phyloP scores from a whole-genome alignment of 2,888 invertebrate genomes.

The Caenorhabditis drosophilae region DNA sequence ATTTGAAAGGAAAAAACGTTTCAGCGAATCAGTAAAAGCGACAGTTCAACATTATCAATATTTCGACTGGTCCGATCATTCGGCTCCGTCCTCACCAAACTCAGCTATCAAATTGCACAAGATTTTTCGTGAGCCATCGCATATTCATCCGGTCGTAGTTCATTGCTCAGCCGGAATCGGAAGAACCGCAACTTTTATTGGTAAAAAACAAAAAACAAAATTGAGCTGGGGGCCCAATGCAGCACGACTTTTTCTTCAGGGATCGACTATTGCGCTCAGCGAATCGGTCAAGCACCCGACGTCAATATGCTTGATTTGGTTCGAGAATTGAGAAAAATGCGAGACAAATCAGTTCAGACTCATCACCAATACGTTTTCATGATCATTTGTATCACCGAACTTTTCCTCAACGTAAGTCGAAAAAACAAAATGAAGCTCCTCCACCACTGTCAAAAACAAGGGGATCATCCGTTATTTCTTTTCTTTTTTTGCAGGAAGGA shows the following conservation, averaged over 20 bases:
- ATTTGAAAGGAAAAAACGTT: neutral
- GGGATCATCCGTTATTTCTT: no score
- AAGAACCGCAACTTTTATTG: constrained; percentile 51
- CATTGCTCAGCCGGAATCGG: constrained; percentile 60
- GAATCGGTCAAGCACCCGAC: neutral
- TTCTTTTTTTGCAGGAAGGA: neutral
- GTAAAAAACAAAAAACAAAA: no score
- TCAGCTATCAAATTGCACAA: constrained; percentile 1
- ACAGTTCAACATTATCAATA: neutral
- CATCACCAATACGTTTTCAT: neutral
- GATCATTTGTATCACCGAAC: neutral
- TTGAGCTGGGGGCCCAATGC: no score
- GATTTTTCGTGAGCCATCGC: neutral
- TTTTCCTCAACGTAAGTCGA: neutral
- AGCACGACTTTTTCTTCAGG: no score
- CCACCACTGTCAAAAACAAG: no score
- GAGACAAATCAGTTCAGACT: neutral
- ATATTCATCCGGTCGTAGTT: constrained; percentile 42
- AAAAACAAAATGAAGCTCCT: no score
- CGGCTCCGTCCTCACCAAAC: constrained; percentile 2
- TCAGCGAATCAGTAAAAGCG: neutral
- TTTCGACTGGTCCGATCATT: neutral
- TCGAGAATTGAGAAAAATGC: neutral
- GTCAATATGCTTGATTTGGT: neutral
- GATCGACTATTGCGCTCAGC: constrained; percentile 42